Base-by-base conservation (phyloP, 2,888 invertebrate genomes). In the Drosophila percnosoma region DNA sequence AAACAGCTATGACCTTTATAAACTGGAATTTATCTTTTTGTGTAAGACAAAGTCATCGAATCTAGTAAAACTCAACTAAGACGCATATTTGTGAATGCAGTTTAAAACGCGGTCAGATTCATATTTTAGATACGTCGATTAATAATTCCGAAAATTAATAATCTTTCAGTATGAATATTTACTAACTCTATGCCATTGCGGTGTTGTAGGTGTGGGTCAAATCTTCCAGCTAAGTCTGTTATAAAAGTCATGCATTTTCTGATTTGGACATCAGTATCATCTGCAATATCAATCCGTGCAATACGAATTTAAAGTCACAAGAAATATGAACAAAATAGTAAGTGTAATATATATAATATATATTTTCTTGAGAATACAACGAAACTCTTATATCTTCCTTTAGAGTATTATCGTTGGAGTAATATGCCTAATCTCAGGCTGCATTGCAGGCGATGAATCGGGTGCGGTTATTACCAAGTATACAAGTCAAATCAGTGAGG, bases 201-300 rank as follows among this genome's bases (percentile, higher is more conserved):
- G 75, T 53, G 83, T 88, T 80, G 86, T 86, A 85, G 88, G 85
- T 86, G 87, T 88, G 83, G 87, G 87, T 90, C 90, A 90, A 76
- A 71, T 63, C 7, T 58, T 73, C 73, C 65, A 65, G 15, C 58
- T 38, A 34, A 55, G 51, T 18, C 38, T 61, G 49, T 55, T 87
- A 87, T 90, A 87, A 84, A 88, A 87, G 71, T 65, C 48, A 59
- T 69, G 60, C 18, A 36, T 49, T 40, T 52, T n/a, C 42, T 29
- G 52, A 66, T 78, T 76, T 75, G 69, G 69, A 80, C 73, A 89
- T 82, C 85, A 90, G 77, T 80, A 76, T 65, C 77, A 78, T 48
- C 83, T 74, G 66, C 75, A 83, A 68, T 74, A 60, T 49, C 66
- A 59, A 65, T 38, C 55, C 29, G 72, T 45, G 49, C 42, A 59